Conservation (phyloP, 1,140 invertebrate species). For the Drosophila santomea region DNA sequence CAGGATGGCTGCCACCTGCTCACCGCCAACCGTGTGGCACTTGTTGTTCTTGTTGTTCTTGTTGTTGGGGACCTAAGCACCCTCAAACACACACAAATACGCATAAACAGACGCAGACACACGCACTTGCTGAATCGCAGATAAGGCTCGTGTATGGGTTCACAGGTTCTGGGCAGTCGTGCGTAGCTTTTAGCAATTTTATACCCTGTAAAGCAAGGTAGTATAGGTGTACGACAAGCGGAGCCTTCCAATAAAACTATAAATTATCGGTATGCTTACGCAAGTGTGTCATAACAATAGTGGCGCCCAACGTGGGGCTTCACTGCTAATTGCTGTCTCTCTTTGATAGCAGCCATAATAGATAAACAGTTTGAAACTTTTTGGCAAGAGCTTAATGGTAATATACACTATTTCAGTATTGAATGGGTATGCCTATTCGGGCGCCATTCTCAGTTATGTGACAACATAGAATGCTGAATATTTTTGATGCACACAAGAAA, state of each 20-base stretch:
- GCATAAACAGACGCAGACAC: conserved; percentile 5
- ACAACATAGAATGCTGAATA: conserved; percentile 58
- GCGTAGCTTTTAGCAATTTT: conserved; percentile 50
- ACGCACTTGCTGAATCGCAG: conserved; percentile 20
- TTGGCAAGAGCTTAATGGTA: neutral
- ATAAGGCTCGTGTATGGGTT: conserved; percentile 12
- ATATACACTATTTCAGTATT: too few species aligned
- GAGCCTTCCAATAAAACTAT: too few species aligned
- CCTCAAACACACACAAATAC: conserved; percentile 16
- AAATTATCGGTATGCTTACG: too few species aligned
- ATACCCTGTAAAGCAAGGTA: conserved; percentile 16
- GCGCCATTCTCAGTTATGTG: conserved; percentile 27
- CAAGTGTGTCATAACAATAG: too few species aligned
- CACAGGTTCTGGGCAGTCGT: conserved; percentile 38
- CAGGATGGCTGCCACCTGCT: conserved; percentile 52
- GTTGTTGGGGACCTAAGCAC: conserved; percentile 28
- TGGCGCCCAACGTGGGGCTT: neutral
- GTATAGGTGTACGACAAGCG: neutral
- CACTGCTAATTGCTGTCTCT: neutral
- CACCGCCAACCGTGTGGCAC: conserved; percentile 21
- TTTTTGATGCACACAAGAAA: conserved; percentile 14
- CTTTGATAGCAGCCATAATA: neutral
- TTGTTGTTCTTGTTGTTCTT: conserved; percentile 25
- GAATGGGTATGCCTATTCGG: conserved; percentile 3
- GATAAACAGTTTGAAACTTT: neutral